Evolutionary conservation across 2,113 vertebrate genomes (phyloP), one percentile per base, ranked within the genome.

Genomic region (Haemorhous mexicanus): DNA sequence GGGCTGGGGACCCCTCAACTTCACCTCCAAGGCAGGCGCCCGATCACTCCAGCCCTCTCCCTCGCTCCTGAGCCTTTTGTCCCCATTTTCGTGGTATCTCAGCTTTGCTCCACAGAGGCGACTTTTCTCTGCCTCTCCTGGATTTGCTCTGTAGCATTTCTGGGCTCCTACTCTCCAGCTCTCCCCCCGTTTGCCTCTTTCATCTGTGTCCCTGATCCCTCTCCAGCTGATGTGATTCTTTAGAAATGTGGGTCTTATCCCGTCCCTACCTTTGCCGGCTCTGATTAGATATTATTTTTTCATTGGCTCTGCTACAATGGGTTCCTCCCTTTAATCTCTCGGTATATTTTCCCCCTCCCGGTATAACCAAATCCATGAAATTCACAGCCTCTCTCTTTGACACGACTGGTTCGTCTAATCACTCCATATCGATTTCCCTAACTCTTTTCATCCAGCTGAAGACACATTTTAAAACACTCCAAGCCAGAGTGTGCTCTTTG

Each of bases 401-500:
- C 98, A 97, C 98, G 96, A 97, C 97, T 97, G 98, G 97, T 98
- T 98, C 90, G 95, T 97, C 98, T 98, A 98, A 98, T 98, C 98
- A 98, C 98, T 98, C 96, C 58, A 90, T 97, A 99, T 99, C 98
- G 99, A 99, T 99, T 98, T 94, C 97, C 98, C 98, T 98, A 99
- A 98, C 98, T 98, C 98, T 98, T 97, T 98, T 98, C 98, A 98
- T 98, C 98, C 98, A 98, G 98, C 98, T 98, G 98, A 98, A 98
- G 98, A 98, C 98, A 98, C 99, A 98, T 98, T 98, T 98, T 98
- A 98, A 98, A 98, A 98, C 98, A 97, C 98, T 98, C 98, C 98
- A 98, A 97, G 97, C 96, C 98, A 94, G 97, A 97, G 98, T 98
- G 98, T 98, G 98, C 97, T 98, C 98, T 98, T 98, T 98, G 98